These are phyloP conservation scores for Neoniphon sammara DNA, from an alignment of 2,797 vertebrate genomes.

Conservation along the genomic window DNA sequence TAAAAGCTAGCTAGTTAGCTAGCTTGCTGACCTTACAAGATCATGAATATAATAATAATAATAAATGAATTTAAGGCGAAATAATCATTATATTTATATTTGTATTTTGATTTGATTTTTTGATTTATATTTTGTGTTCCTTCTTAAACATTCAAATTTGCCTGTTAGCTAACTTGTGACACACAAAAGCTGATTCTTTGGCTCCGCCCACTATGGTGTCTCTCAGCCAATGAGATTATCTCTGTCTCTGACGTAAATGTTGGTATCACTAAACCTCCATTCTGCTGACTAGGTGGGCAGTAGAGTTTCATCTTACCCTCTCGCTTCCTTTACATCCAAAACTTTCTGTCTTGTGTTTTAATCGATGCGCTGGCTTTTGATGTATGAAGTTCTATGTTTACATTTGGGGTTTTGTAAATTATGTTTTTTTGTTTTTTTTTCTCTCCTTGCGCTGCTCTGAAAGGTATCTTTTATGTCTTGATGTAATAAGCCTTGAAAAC, in stretches of 20 bases:
- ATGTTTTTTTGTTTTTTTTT: conserved; percentile 39
- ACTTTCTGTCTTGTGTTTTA: conserved; percentile 25
- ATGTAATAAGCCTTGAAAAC: conserved; percentile 29
- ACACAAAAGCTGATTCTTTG: too few species aligned
- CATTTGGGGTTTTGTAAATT: conserved; percentile 62
- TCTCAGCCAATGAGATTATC: neutral
- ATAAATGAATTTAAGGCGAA: too few species aligned
- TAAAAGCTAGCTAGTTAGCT: too few species aligned
- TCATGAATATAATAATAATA: too few species aligned
- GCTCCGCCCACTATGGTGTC: neutral
- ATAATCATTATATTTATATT: too few species aligned
- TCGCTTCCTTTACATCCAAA: conserved; percentile 11
- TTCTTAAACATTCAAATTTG: too few species aligned
- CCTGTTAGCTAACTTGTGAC: too few species aligned
- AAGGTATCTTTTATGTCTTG: conserved; percentile 25
- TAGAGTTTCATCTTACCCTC: neutral
- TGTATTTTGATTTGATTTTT: too few species aligned
- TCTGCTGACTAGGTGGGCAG: too few species aligned
- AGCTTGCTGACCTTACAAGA: too few species aligned
- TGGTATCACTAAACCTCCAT: neutral
- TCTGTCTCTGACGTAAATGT: neutral
- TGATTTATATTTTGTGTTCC: too few species aligned
- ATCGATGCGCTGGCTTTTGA: conserved; percentile 40
- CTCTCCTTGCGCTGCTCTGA: conserved; percentile 49
- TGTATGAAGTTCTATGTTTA: conserved; percentile 71